These are phyloP conservation scores for Drosophila heteroneura DNA, from an alignment of 2,888 invertebrate genomes.

Conservation along the genomic window DNA sequence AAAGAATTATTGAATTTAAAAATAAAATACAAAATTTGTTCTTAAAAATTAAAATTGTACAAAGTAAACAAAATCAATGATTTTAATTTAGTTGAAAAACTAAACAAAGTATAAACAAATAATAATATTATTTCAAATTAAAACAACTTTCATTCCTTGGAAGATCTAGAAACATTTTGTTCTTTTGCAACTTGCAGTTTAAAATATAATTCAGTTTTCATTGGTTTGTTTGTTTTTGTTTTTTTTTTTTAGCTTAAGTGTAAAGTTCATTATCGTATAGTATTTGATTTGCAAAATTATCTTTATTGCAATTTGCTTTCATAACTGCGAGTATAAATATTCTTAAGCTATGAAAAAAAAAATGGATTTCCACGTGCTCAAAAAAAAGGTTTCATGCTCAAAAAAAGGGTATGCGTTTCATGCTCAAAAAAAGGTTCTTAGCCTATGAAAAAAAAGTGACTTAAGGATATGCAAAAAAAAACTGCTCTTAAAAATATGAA, in stretches of 20 bases:
- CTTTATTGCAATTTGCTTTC: slow-evolving; percentile 32
- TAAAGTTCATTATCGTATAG: not conserved
- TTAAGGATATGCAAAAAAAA: slow-evolving; percentile 46
- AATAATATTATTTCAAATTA: not conserved
- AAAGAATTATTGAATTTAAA: not conserved
- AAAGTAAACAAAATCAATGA: not conserved
- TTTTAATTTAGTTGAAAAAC: not conserved
- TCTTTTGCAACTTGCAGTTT: slow-evolving; percentile 2
- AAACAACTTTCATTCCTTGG: not conserved
- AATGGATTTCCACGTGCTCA: slow-evolving; percentile 47
- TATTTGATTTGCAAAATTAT: slow-evolving; percentile 11
- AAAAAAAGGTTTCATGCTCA: slow-evolving; percentile 60
- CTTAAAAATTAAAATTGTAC: not conserved
- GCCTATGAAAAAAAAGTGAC: slow-evolving; percentile 46
- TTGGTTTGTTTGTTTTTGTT: slow-evolving; percentile 4
- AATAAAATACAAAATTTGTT: not conserved
- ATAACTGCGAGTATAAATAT: slow-evolving; percentile 24
- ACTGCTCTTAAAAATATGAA: slow-evolving; percentile 9
- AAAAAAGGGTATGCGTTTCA: slow-evolving; percentile 60
- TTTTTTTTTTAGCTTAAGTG: not conserved
- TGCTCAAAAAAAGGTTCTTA: slow-evolving; percentile 63
- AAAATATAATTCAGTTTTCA: not conserved
- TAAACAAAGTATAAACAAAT: not conserved
- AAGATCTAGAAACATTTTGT: not conserved
- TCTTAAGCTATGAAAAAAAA: slow-evolving; percentile 34